Evolutionary conservation across 2,797 vertebrate genomes (phyloP), one percentile per base, ranked within the genome.

Genomic region (Aphelocoma californica): DNA sequence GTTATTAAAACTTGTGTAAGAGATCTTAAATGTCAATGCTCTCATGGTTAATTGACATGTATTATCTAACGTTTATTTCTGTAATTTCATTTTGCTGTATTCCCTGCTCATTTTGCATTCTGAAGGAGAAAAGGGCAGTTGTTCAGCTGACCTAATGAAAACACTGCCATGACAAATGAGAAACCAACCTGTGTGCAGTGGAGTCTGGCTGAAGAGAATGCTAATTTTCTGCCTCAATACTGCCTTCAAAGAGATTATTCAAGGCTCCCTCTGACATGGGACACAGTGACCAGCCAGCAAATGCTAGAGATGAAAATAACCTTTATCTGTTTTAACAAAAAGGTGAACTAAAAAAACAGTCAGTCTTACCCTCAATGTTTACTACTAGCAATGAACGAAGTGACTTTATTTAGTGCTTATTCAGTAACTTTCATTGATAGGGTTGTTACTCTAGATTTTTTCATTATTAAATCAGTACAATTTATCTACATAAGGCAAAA

Each of bases 191-290:
- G 98, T 96, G 97, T 98, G 97, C 97, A 86, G 54, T 82, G 92
- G 93, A 97, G 80, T 93, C 96, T 96, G 87, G 95, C 97, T 82
- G 88, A 97, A 98, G 98, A 95, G 98, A 98, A 98, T 98, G 98
- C 97, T 98, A 98, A 98, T 99, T 98, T 96, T 97, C 96, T 94
- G 96, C 96, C 97, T 98, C 97, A 98, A 98, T 98, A 96, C 97
- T 93, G 94, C 97, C 96, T 98, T 98, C 98, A 98, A 98, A 98
- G 96, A 94, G 94, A 97, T 97, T 96, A 97, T 97, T 97, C 97
- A 98, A 95, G 95, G 90, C 62, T 97, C 96, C 92, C 96, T 96
- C 91, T 96, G 95, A 93, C 93, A 95, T 36, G 93, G 97, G 97
- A 98, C 98, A 97, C 36, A 91, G 96, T 95, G 97, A 97, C 86